Evolutionary conservation across 2,797 vertebrate species (phyloP), one percentile per base, ranked within the genome.

Genomic region (Toxotes lorentzi): DNA sequence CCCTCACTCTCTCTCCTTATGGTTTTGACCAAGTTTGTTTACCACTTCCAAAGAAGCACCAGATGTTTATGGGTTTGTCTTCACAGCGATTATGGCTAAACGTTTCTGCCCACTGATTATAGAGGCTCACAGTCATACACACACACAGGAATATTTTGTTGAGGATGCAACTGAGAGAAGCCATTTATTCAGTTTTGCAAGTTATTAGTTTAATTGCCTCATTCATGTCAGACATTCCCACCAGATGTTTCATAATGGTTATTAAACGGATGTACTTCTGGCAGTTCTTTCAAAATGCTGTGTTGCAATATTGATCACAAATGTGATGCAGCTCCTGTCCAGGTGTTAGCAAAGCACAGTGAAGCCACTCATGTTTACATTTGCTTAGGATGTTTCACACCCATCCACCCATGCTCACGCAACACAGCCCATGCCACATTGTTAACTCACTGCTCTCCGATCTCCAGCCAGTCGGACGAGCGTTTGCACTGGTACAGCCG

Each of bases 401-500:
- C 50, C 69, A 50, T 51, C 50, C 30, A 12, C n/a, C 19, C 57
- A 19, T 65, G 24, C 50, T 61, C 14, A 34, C 9, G 9, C 62
- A 53, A 53, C 57, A 48, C 35, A 7, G 10, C 11, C 47, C 21
- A 2, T 19, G 19, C 13, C 3, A 6, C 58, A 14, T 19, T 69
- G 12, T 66, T 70, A 72, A 87, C n/a, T 48, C 62, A 35, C 60
- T 51, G 41, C 21, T 70, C 32, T 85, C 21, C 75, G 10, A 54
- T 76, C 78, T 74, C 3, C 89, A 99, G 98, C 97, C 96, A 0
- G 90, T 97, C 7, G 96, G 96, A 78, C 95, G 95, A 83, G 97
- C 97, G 10, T 97, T 95, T 1, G 96, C 97, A 0, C 89, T 98
- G 92, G 95, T 98, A 73, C 94, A 93, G 59, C 94, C 96, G 0